Evolutionary conservation across 2,113 vertebrate species (phyloP), one percentile per base, ranked within the genome.

Genomic region (Xenus cinereus): DNA sequence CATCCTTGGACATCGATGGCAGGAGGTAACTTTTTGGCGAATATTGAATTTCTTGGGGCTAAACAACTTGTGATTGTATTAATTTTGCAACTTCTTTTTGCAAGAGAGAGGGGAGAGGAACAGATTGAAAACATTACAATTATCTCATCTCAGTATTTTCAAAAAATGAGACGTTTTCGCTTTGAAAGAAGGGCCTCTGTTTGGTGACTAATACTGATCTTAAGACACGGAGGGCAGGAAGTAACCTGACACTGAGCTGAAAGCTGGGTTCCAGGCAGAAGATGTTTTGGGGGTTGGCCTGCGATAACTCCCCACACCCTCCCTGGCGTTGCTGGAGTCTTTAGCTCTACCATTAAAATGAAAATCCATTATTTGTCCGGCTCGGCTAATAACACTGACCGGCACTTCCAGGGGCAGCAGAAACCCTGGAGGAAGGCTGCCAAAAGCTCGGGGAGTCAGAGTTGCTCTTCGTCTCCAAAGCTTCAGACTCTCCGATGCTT

Each of bases 381-480:
- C 91, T 95, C 80, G 75, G 91, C 87, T 95, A 84, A 81, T 89
- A 84, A 74, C 93, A 48, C 68, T 1, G 5, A 43, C 53, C 10
- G 4, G 84, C 90, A 89, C 62, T 84, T 80, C 84, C 93, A 91
- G 1, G 54, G 91, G 89, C 73, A 87, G 91, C 80, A 89, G 77
- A 91, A 89, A 50, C 54, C 81, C 62, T 60, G 89, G 89, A 84
- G 86, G 53, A 89, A 94, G 62, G 86, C 89, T 95, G 93, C 89
- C 93, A 92, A 95, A 72, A 86, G 79, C 79, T 23, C 0, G 0
- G 39, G 68, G 41, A 93, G 50, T 77, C 68, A 50, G 86, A 91
- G 94, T 13, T 87, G 69, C 77, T 90, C 71, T 92, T 88, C 82
- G 11, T 46, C 51, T 84, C 77, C 95, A 95, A 57, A 96, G 64